phyloP scores from a whole-genome alignment of 2,797 vertebrate genomes.

The Cryptoprocta ferox region DNA sequence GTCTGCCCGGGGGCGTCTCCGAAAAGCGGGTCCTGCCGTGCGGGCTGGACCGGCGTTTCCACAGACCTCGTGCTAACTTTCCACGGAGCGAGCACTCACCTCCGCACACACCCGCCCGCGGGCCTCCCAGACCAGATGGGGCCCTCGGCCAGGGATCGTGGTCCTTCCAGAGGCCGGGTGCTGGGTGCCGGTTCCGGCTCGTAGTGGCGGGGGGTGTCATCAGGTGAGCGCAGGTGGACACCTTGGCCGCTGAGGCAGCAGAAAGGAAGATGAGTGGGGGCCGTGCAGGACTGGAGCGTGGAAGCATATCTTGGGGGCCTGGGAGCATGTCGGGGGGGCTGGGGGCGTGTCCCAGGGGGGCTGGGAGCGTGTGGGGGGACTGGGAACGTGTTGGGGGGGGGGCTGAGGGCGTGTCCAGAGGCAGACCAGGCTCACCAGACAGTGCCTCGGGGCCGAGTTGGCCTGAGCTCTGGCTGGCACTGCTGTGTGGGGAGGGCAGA shows the following conservation, averaged over 20 bases:
- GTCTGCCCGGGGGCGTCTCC: not conserved
- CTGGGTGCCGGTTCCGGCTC: not conserved
- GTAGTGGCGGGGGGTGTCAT: not conserved
- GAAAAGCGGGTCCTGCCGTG: not conserved
- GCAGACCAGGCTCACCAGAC: too few relatives aligned
- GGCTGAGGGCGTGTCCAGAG: too few relatives aligned
- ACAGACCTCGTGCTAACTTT: not conserved
- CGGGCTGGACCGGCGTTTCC: not conserved
- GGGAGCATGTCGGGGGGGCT: too few relatives aligned
- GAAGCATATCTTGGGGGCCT: not conserved
- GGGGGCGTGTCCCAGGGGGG: fast-evolving
- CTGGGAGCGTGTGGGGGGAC: too few relatives aligned
- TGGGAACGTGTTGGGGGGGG: too few relatives aligned
- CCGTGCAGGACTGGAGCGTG: not conserved
- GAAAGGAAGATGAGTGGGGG: not conserved
- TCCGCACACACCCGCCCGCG: fast-evolving
- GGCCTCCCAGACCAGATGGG: not conserved
- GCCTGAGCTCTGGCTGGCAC: not conserved
- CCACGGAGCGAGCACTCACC: not conserved
- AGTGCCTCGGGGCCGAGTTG: not conserved
- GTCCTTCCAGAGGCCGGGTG: not conserved
- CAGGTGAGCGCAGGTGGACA: not conserved
- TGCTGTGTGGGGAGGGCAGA: not conserved
- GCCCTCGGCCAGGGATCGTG: fast-evolving
- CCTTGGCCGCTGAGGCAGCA: not conserved